A percentile compares a stretch with the other conserved stretches of the same genome.
Conservation (phyloP, 1,140 invertebrate species). For the Heliothis virescens region DNA sequence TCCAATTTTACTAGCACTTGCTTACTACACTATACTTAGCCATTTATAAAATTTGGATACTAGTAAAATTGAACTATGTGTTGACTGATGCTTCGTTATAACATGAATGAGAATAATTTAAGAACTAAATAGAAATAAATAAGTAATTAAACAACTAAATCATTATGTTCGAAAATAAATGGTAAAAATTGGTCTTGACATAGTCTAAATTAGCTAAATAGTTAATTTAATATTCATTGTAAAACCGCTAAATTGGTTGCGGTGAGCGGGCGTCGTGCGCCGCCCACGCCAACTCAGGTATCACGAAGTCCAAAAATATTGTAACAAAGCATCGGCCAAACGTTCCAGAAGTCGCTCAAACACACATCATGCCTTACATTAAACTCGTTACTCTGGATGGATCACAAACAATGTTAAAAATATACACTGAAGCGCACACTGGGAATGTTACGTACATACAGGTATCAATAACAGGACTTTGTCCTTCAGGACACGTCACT, state of each 20-base stretch:
- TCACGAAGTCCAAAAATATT: conserved; percentile 39
- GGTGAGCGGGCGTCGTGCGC: conserved; percentile 12
- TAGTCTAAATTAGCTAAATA: conserved; percentile 30
- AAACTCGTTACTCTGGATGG: conserved; percentile 78
- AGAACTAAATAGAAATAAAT: conserved; percentile 50
- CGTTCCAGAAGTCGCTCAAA: conserved; percentile 43
- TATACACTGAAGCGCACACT: conserved; percentile 81
- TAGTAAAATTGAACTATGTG: conserved; percentile 64
- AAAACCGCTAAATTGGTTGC: conserved; percentile 13
- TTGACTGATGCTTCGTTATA: conserved; percentile 67
- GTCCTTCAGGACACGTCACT: conserved; percentile 63
- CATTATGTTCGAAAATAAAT: conserved; percentile 27
- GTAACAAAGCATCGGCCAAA: conserved; percentile 42
- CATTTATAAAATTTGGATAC: conserved; percentile 57
- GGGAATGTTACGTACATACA: conserved; percentile 85
- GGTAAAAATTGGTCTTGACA: conserved; percentile 7
- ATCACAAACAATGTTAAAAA: conserved; percentile 83
- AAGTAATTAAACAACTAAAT: conserved; percentile 3
- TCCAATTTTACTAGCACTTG: conserved; percentile 67
- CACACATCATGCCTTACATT: conserved; percentile 82
- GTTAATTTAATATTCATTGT: conserved; percentile 45
- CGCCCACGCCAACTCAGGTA: conserved; percentile 29
- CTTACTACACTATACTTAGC: conserved; percentile 50
- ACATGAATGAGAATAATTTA: conserved; percentile 40
- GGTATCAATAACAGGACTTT: conserved; percentile 83